These are phyloP conservation scores for Lagothrix lagotricha DNA, from an alignment of 2,797 vertebrate species.

Conservation along the genomic window DNA sequence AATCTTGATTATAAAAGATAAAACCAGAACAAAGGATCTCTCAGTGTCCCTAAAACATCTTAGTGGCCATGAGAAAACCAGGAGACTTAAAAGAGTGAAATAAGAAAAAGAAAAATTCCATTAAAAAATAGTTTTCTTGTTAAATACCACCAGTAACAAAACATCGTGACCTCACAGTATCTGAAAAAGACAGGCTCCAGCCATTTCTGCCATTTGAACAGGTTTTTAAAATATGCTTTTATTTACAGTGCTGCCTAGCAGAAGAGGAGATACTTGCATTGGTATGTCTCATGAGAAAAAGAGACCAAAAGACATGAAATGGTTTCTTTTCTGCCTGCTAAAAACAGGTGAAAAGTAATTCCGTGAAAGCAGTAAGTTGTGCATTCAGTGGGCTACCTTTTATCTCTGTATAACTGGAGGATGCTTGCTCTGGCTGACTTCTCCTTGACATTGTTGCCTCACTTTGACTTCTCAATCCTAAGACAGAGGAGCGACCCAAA, in stretches of 20 bases:
- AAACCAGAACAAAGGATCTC: not conserved
- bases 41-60: not conserved
- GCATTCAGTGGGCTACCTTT: not conserved
- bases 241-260: not conserved
- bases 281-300: not conserved
- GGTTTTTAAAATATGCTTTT: not conserved
- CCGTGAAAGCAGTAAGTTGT: not conserved
- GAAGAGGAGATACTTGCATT: not conserved
- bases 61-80: slow-evolving; percentile 15
- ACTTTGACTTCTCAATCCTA: not conserved
- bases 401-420: not conserved
- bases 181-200: not conserved
- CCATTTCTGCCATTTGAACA: not conserved
- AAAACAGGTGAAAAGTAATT: slow-evolving; percentile 13
- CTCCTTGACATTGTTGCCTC: not conserved
- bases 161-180: not conserved
- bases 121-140: not conserved
- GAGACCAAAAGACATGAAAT: not conserved
- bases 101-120: not conserved
- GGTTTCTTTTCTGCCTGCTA: not conserved
- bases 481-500: not conserved
- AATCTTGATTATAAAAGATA: slow-evolving; percentile 18
- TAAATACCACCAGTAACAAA: not conserved
- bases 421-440: not conserved
- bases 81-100: not conserved